These are phyloP conservation scores for Eleginops maclovinus DNA, from an alignment of 2,113 vertebrate genomes.

Conservation along the genomic window DNA sequence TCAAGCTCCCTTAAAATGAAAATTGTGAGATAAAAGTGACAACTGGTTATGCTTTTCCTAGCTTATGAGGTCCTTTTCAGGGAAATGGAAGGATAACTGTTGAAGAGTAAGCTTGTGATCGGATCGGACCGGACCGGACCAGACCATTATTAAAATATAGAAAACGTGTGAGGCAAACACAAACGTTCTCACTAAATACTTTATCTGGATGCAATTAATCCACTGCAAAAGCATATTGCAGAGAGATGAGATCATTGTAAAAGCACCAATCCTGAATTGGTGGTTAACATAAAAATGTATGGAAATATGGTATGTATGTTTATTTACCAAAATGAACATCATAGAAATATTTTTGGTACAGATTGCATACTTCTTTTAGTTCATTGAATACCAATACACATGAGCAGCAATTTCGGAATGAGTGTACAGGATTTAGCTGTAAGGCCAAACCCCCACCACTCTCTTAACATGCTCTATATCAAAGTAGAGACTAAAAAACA, in stretches of 20 bases:
- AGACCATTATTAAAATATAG: neutral
- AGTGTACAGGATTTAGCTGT: neutral
- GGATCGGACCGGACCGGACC: too few species aligned
- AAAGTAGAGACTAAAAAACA: constrained; percentile 12
- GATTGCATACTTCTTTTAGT: neutral
- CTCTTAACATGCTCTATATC: neutral
- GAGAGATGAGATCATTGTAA: neutral
- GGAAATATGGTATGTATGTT: too few species aligned
- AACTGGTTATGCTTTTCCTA: neutral
- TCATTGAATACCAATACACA: neutral
- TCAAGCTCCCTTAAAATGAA: constrained; percentile 43
- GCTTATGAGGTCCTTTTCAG: neutral
- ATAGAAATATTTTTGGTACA: neutral
- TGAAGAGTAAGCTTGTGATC: neutral
- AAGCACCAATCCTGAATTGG: neutral
- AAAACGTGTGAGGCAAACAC: too few species aligned
- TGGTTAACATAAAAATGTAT: neutral
- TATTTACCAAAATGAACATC: neutral
- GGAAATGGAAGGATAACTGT: neutral
- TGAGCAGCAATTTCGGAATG: neutral
- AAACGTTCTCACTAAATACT: neutral
- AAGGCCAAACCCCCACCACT: neutral
- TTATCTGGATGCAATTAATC: neutral
- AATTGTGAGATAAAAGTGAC: constrained; percentile 50
- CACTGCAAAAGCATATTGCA: neutral